Conservation (phyloP, 2,113 vertebrate species). For the Bettongia penicillata region DNA sequence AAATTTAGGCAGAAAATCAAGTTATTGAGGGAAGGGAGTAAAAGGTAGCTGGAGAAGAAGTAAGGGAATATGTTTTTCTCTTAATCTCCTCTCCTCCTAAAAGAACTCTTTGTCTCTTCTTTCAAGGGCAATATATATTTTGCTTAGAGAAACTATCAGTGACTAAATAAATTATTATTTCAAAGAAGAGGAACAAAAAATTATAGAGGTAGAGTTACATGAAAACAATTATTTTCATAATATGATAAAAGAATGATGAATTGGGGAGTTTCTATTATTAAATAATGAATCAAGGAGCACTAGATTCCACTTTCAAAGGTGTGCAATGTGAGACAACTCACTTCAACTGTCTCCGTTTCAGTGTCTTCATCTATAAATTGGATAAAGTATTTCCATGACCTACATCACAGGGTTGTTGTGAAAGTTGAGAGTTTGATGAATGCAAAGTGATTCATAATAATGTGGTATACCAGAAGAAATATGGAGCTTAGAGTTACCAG, state of each 20-base stretch:
- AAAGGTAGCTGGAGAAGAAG: not conserved
- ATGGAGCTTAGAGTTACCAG: not conserved
- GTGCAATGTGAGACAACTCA: not conserved
- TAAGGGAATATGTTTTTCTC: not conserved
- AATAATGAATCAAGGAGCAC: not conserved
- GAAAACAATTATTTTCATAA: not conserved
- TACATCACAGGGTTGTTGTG: not conserved
- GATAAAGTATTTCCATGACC: not conserved
- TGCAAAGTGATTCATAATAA: not conserved
- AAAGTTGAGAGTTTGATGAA: not conserved
- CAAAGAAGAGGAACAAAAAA: not conserved
- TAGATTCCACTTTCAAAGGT: not conserved
- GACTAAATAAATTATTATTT: constrained; percentile 30
- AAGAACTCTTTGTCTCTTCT: not conserved
- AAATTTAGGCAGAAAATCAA: not conserved
- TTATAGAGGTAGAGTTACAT: not conserved
- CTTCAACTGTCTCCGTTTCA: not conserved
- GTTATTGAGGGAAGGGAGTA: not conserved
- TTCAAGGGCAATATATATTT: not conserved
- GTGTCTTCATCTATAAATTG: not conserved
- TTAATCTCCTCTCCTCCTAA: not conserved
- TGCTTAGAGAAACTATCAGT: not conserved
- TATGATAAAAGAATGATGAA: not conserved
- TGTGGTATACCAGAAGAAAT: not conserved
- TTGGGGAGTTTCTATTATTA: not conserved